These are phyloP conservation scores for Neotoxoptera formosana DNA, from an alignment of 1,140 invertebrate species.

Conservation along the genomic window DNA sequence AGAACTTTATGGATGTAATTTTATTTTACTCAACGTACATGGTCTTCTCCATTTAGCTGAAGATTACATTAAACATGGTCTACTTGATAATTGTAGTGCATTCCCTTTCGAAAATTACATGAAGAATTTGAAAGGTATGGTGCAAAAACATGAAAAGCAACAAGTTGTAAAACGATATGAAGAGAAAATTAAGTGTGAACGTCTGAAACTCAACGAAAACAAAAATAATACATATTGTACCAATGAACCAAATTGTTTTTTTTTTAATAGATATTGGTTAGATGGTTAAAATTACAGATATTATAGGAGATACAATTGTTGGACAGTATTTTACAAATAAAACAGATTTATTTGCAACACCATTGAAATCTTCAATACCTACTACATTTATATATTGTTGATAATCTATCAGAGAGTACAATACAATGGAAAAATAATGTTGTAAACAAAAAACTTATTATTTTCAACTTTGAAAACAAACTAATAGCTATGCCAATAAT, in stretches of 20 bases:
- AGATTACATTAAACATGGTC: neutral
- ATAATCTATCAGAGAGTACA: neutral
- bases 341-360: neutral
- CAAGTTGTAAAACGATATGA: neutral
- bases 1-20: neutral
- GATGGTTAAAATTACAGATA: slow-evolving; percentile 1
- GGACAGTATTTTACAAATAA: neutral
- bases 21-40: neutral
- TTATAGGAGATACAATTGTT: neutral
- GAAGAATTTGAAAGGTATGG: neutral
- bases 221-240: too few relatives aligned
- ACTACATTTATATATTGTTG: slow-evolving; percentile 15
- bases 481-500: neutral
- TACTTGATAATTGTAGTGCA: slow-evolving; percentile 30
- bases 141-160: slow-evolving; percentile 15
- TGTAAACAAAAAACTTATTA: slow-evolving; percentile 2
- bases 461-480: neutral
- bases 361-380: neutral
- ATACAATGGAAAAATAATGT: neutral
- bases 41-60: neutral
- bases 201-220: neutral
- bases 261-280: neutral
- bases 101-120: slow-evolving; percentile 7
- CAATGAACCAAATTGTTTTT: neutral
- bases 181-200: neutral